phyloP scores from a whole-genome alignment of 2,113 vertebrate genomes.

The Ciconia stormi region DNA sequence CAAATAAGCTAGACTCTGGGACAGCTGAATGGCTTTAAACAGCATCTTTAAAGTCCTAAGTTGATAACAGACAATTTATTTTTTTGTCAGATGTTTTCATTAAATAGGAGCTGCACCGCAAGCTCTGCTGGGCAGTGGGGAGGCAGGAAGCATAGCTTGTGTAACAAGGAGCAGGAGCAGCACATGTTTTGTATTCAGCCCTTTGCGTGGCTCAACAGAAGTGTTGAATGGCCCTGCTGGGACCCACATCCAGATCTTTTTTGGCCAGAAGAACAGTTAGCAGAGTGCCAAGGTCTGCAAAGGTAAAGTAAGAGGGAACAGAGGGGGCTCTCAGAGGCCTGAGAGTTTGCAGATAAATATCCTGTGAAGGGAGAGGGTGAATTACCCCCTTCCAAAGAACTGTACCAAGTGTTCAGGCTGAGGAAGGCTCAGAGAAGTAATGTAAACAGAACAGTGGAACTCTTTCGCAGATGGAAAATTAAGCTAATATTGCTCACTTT shows the following conservation, averaged over 20 bases:
- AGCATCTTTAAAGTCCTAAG: background rate
- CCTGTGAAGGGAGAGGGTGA: background rate
- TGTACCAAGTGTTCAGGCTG: background rate
- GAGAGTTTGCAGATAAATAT: background rate
- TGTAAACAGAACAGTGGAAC: conserved; percentile 20
- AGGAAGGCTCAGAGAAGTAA: background rate
- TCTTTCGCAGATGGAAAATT: conserved; percentile 40
- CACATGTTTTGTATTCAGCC: conserved; percentile 18
- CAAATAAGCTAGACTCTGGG: background rate
- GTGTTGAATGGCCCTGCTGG: background rate
- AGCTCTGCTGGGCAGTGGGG: background rate
- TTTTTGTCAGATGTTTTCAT: background rate
- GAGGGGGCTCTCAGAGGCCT: background rate
- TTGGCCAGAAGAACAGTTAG: background rate
- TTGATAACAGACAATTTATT: background rate
- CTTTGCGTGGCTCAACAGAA: background rate
- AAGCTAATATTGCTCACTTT: conserved; percentile 40
- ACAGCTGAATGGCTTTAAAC: background rate
- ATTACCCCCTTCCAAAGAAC: background rate
- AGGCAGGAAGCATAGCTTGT: background rate
- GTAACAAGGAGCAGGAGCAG: conserved; percentile 9
- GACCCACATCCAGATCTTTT: background rate
- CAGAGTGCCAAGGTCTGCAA: background rate
- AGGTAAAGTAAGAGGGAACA: conserved; percentile 8
- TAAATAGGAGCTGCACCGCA: background rate